Evolutionary conservation across 2,113 vertebrate genomes (phyloP).

Genomic region (Oreocharis arfaki): DNA sequence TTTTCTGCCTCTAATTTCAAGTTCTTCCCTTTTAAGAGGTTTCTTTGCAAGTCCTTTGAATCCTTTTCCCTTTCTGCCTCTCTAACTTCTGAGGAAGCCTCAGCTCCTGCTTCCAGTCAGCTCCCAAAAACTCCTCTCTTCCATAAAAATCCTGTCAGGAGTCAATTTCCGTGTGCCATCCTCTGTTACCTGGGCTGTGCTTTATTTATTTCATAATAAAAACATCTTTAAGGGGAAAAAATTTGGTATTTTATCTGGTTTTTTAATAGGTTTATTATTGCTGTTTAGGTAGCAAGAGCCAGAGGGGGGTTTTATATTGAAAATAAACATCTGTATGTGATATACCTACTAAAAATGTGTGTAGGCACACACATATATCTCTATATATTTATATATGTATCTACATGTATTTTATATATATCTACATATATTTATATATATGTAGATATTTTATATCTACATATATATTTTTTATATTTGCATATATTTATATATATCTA

Average conservation of each 20-base stretch:
- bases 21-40: neutral
- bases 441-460: no score
- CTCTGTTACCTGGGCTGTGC: neutral
- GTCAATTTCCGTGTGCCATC: neutral
- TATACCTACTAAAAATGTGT: neutral
- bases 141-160: neutral
- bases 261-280: neutral
- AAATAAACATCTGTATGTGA: neutral
- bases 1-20: neutral
- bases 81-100: neutral
- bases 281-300: neutral
- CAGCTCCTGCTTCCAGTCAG: neutral
- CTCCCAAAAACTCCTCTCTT: neutral
- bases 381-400: neutral
- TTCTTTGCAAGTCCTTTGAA: neutral
- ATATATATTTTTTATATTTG: neutral
- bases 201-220: neutral
- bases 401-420: accelerated
- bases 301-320: neutral
- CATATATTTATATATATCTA: neutral
- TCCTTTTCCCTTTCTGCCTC: neutral
- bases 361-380: accelerated
- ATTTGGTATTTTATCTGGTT: neutral
- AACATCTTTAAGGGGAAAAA: neutral
- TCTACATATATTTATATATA: neutral